A percentile compares a stretch with the other conserved stretches of the same genome.
Evolutionary conservation across 2,888 invertebrate genomes (phyloP).

Genomic region (Terebella lapidaria): DNA sequence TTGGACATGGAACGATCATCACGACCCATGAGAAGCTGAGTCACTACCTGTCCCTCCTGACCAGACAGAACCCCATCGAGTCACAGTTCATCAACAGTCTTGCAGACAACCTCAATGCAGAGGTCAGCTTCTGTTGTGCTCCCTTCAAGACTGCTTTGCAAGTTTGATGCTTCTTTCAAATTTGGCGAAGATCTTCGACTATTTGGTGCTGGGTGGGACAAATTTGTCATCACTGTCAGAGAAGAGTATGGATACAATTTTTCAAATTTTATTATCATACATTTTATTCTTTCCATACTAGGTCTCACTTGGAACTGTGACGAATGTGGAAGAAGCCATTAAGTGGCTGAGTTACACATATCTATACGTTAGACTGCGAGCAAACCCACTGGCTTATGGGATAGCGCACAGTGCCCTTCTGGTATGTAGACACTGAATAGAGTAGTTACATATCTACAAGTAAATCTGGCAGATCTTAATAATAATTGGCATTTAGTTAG

Average conservation of each 20-base stretch:
- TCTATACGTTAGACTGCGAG: constrained; percentile 85
- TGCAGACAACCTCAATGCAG: constrained; percentile 96
- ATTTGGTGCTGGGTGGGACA: too few species aligned
- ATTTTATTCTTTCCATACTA: too few species aligned
- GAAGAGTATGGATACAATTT: too few species aligned
- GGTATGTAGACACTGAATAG: constrained; percentile 24
- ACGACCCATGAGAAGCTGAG: constrained; percentile 86
- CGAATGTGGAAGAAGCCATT: constrained; percentile 90
- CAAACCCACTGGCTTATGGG: constrained; percentile 80
- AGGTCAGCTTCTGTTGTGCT: constrained; percentile 69
- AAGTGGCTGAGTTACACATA: constrained; percentile 98
- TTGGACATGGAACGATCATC: constrained; percentile 92
- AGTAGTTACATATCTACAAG: too few species aligned
- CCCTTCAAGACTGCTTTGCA: too few species aligned
- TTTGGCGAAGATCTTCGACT: too few species aligned
- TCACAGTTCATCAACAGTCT: constrained; percentile 88
- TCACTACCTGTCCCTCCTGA: constrained; percentile 87
- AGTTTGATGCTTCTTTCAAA: too few species aligned
- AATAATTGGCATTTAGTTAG: too few species aligned
- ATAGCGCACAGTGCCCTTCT: constrained; percentile 59
- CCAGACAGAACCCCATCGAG: constrained; percentile 96
- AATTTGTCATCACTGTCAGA: too few species aligned
- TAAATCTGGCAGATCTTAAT: too few species aligned
- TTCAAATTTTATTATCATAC: too few species aligned
- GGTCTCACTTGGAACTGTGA: constrained; percentile 91